Evolutionary conservation across 2,888 invertebrate species (phyloP).

Genomic region (Cheilosia soror): DNA sequence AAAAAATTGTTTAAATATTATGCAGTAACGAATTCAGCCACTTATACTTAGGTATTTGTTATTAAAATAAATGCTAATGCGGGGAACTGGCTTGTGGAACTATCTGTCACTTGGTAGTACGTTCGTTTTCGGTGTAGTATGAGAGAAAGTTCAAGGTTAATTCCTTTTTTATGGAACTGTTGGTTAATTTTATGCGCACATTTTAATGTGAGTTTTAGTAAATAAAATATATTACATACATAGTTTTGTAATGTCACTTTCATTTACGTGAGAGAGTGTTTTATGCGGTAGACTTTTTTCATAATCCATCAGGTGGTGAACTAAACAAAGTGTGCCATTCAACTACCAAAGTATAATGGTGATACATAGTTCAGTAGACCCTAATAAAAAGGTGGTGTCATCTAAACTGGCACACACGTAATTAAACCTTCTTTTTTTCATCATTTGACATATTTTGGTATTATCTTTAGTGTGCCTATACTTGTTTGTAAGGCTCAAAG

Average conservation of each 20-base stretch:
- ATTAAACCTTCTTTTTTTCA: background rate
- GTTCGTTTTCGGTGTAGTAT: slow-evolving; percentile 24
- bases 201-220: slow-evolving; percentile 15
- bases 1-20: background rate
- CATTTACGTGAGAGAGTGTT: slow-evolving; percentile 28
- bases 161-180: slow-evolving; percentile 3
- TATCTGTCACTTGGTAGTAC: slow-evolving; percentile 1
- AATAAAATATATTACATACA: background rate
- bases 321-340: slow-evolving; percentile 23
- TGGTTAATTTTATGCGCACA: slow-evolving; percentile 32
- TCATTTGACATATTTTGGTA: background rate
- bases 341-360: slow-evolving; percentile 11
- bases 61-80: slow-evolving; percentile 20
- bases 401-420: background rate
- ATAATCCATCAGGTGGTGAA: slow-evolving; percentile 5
- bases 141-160: slow-evolving; percentile 61
- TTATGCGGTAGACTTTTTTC: slow-evolving; percentile 7
- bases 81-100: slow-evolving; percentile 1
- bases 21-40: background rate
- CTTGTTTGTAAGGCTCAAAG: too few relatives aligned
- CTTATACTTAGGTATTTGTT: slow-evolving; percentile 11
- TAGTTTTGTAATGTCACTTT: slow-evolving; percentile 48
- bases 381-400: slow-evolving; percentile 27
- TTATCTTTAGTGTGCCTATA: slow-evolving; percentile 8
- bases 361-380: slow-evolving; percentile 3